phyloP scores from a whole-genome alignment of 2,113 vertebrate species.

The Perca schrenkii region DNA sequence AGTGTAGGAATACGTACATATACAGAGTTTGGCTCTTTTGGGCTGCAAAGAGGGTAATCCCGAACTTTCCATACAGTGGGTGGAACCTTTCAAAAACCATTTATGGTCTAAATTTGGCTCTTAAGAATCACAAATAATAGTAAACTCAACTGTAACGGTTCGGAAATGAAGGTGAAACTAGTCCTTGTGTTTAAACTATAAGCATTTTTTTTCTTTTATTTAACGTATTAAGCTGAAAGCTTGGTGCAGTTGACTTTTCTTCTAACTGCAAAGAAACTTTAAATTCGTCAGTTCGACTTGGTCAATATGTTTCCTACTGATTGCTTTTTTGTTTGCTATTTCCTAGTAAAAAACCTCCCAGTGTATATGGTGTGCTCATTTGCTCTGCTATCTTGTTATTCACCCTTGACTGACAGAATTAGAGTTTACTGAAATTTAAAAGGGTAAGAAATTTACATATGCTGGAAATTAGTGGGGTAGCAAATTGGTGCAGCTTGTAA shows the following conservation, averaged over 20 bases:
- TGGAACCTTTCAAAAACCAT: neutral
- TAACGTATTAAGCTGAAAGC: slow-evolving; percentile 16
- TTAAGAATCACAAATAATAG: neutral
- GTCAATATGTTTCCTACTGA: slow-evolving; percentile 28
- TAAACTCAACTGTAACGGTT: neutral
- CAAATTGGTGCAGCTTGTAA: slow-evolving; percentile 16
- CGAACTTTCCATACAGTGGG: slow-evolving; percentile 10
- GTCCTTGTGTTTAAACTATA: neutral
- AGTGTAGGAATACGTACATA: slow-evolving; percentile 21
- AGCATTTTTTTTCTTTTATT: neutral
- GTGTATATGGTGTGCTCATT: slow-evolving; percentile 6
- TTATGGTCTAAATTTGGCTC: neutral
- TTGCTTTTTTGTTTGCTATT: slow-evolving; percentile 22
- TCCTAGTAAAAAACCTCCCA: neutral
- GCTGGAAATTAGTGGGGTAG: neutral
- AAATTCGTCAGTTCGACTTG: neutral
- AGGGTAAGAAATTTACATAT: slow-evolving; percentile 18
- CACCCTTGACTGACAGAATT: slow-evolving; percentile 24
- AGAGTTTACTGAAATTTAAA: slow-evolving; percentile 25
- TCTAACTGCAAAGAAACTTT: slow-evolving; percentile 9
- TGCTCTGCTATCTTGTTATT: slow-evolving; percentile 24
- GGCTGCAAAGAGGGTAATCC: neutral
- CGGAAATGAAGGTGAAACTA: neutral
- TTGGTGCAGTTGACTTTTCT: neutral
- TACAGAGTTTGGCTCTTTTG: neutral